Evolutionary conservation across 2,797 vertebrate species (phyloP).

Genomic region (Poeciliopsis infans): DNA sequence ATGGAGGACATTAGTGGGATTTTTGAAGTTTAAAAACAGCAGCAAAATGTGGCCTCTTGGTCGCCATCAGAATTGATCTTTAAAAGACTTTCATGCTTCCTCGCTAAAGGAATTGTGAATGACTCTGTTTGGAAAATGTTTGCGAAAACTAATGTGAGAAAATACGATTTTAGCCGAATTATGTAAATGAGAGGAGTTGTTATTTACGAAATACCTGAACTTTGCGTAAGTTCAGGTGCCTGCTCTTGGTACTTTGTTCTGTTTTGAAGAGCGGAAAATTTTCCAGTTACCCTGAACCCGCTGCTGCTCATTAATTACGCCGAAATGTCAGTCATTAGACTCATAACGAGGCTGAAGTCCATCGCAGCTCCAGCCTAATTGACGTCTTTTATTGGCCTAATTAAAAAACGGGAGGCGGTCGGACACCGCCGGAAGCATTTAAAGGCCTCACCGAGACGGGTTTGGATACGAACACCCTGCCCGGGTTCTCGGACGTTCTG

Average conservation of each 20-base stretch:
- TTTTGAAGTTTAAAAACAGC: neutral
- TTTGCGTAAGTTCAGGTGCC: neutral
- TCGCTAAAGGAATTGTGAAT: neutral
- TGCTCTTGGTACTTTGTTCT: neutral
- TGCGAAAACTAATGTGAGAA: neutral
- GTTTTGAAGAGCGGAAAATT: neutral
- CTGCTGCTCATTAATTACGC: neutral
- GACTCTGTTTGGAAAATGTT: neutral
- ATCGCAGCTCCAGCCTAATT: neutral
- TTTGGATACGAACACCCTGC: neutral
- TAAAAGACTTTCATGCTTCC: neutral
- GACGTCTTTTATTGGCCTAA: neutral
- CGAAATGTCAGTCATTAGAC: neutral
- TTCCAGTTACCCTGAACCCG: neutral
- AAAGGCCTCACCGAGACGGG: neutral
- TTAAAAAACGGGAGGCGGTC: neutral
- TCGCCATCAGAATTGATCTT: neutral
- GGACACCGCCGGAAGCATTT: neutral
- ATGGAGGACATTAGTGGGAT: neutral
- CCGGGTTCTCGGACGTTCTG: neutral
- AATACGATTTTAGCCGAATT: neutral
- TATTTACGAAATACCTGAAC: neutral
- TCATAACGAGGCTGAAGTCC: neutral
- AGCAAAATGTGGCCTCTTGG: neutral
- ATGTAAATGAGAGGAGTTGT: neutral